A percentile compares a stretch with the other conserved stretches of the same genome.
phyloP scores from a whole-genome alignment of 2,888 invertebrate species.

The Deroplatys truncata region DNA sequence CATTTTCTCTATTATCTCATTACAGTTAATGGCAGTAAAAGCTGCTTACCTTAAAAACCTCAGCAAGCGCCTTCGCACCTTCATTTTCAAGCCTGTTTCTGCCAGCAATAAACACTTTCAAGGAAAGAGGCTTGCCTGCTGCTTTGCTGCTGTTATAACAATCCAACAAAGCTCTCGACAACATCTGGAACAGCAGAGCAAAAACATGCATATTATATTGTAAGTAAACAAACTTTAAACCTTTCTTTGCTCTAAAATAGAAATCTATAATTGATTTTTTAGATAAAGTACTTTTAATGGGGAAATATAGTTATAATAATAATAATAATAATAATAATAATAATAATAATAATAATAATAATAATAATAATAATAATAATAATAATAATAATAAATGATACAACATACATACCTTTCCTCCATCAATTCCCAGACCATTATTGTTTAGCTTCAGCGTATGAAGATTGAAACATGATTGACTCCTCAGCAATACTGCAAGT shows the following conservation, averaged over 20 bases:
- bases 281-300: too few relatives aligned
- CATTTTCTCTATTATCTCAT: too few relatives aligned
- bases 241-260: too few relatives aligned
- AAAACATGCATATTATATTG: not conserved
- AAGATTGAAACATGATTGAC: conserved; percentile 78
- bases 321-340: too few relatives aligned
- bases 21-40: too few relatives aligned
- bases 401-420: conserved; percentile 57
- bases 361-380: too few relatives aligned
- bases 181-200: conserved; percentile 47
- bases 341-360: too few relatives aligned
- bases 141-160: conserved; percentile 59
- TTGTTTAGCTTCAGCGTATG: conserved; percentile 85
- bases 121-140: conserved; percentile 63
- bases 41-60: conserved; percentile 67
- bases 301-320: too few relatives aligned
- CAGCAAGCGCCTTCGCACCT: conserved; percentile 80
- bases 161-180: conserved; percentile 71
- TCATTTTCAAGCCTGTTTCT: conserved; percentile 92
- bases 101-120: conserved; percentile 87
- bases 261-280: too few relatives aligned
- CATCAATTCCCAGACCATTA: conserved; percentile 89
- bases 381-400: too few relatives aligned
- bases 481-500: conserved; percentile 74
- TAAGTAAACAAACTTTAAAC: too few relatives aligned